Evolutionary conservation across 2,113 vertebrate species (phyloP), one percentile per base, ranked within the genome.

Genomic region (Semnornis frantzii): DNA sequence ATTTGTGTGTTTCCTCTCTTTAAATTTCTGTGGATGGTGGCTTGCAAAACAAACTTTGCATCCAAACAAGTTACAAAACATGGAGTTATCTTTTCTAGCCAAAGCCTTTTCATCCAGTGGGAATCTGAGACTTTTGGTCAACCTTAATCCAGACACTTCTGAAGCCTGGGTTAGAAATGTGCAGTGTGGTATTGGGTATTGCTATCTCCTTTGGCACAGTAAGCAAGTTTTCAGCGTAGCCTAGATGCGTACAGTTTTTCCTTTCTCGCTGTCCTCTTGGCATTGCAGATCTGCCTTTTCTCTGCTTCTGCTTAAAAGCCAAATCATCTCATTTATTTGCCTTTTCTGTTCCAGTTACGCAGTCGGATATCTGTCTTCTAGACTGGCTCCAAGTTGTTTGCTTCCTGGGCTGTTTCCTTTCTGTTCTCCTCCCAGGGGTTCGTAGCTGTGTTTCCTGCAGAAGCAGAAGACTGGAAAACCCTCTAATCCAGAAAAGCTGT

Each of bases 401-500:
- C 44, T 93, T 94, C 70, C 59, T 82, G 83, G 28, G 30, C 34
- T 75, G 10, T 68, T 90, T 82, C 60, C 28, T 57, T 84, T 82
- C 90, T 86, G 24, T 55, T 92, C 5, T 89, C 9, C 28, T 90
- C 85, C 39, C 72, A 66, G 74, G 90, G 54, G 24, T 73, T 81
- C 11, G 2, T 81, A 77, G 62, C 52, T 81, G 83, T 27, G n/a
- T 90, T 93, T 93, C 70, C 58, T 88, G 34, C 18, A 78, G 66
- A 90, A 94, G 46, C 37, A 64, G 70, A 92, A 84, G 70, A 84
- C 44, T 92, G 55, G 73, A 87, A 96, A 94, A 48, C 52, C 17
- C 7, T 91, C 33, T 83, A 95, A 94, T 91, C 30, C 65, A 94
- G 82, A 85, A 93, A 96, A 95, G 34, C 68, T 87, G 54, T 93